phyloP scores from a whole-genome alignment of 2,888 invertebrate genomes.

The Catotricha subobsoleta region DNA sequence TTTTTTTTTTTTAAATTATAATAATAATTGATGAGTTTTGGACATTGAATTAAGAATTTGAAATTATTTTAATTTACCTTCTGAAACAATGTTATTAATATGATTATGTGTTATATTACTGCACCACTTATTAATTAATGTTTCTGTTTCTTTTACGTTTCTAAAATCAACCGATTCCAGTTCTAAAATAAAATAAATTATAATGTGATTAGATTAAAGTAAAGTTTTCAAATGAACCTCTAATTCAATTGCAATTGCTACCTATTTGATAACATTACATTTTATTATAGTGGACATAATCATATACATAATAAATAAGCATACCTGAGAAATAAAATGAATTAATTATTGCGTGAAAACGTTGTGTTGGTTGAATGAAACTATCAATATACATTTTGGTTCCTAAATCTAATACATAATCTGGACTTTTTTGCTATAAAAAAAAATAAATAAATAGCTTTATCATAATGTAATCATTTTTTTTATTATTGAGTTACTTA shows the following conservation, averaged over 20 bases:
- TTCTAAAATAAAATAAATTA: conserved; percentile 29
- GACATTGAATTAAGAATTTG: conserved; percentile 2
- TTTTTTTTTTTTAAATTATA: background rate
- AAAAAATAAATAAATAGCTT: background rate
- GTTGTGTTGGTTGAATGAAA: conserved; percentile 35
- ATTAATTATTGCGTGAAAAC: conserved; percentile 42
- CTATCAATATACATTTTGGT: conserved; percentile 44
- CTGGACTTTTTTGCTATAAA: conserved; percentile 15
- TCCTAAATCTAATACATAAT: conserved; percentile 43
- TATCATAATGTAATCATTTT: background rate
- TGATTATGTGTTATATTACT: conserved; percentile 52
- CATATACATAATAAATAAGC: no score
- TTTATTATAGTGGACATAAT: no score
- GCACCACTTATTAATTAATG: conserved; percentile 65
- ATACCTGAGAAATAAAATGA: conserved; percentile 36
- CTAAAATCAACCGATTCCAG: conserved; percentile 45
- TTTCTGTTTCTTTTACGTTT: conserved; percentile 34
- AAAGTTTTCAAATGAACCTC: no score
- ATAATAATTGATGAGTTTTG: background rate
- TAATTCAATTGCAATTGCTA: background rate
- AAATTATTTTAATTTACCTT: conserved; percentile 31
- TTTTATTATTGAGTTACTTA: conserved; percentile 9
- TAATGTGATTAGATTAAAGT: background rate
- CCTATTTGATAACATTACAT: no score
- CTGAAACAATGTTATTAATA: conserved; percentile 45